These are phyloP conservation scores for Drosophila austrosaltans DNA, from an alignment of 2,888 invertebrate genomes.

Conservation along the genomic window DNA sequence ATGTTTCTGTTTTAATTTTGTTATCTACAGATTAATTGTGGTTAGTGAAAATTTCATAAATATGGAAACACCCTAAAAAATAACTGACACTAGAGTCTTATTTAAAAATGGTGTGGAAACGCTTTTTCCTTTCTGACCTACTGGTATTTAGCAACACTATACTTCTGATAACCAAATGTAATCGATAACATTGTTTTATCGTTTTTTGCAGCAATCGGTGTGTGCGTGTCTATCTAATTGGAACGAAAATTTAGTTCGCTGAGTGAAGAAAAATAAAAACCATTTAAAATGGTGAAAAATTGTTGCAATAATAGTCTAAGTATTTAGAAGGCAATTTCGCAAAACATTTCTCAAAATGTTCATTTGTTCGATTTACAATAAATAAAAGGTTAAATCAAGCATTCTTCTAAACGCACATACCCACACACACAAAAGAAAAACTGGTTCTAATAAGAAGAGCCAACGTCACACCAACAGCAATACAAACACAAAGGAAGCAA, in stretches of 20 bases:
- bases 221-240: slow-evolving; percentile 7
- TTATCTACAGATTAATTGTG: too few relatives aligned
- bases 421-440: slow-evolving; percentile 45
- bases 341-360: not conserved
- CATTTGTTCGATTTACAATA: not conserved
- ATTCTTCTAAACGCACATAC: slow-evolving; percentile 31
- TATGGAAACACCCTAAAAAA: too few relatives aligned
- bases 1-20: too few relatives aligned
- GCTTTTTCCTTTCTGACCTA: not conserved
- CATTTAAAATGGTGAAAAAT: slow-evolving; percentile 9
- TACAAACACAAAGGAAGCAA: slow-evolving; percentile 58
- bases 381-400: not conserved
- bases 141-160: too few relatives aligned
- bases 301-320: not conserved
- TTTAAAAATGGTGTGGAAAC: too few relatives aligned
- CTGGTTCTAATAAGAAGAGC: slow-evolving; percentile 68
- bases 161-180: not conserved
- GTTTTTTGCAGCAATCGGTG: not conserved
- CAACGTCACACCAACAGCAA: slow-evolving; percentile 21
- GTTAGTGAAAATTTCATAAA: too few relatives aligned
- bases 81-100: too few relatives aligned
- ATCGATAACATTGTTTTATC: not conserved
- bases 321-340: not conserved
- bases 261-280: not conserved
- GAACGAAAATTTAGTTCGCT: not conserved